phyloP scores from a whole-genome alignment of 2,113 vertebrate species.

The Ictidomys tridecemlineatus region DNA sequence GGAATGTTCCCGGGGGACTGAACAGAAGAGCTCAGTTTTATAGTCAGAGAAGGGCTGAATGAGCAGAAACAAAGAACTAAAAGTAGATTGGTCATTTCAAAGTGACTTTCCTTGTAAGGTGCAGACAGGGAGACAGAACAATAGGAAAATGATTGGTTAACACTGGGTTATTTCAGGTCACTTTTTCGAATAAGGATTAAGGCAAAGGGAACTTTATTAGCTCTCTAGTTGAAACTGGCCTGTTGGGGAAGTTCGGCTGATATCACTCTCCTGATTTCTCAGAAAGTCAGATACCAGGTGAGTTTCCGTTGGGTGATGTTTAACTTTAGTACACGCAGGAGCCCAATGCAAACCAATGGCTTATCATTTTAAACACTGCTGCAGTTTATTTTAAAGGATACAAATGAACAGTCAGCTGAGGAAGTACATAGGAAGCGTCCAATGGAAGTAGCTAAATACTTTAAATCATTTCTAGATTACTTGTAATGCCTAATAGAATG shows the following conservation, averaged over 20 bases:
- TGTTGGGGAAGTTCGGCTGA: not conserved
- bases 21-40: not conserved
- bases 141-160: not conserved
- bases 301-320: not conserved
- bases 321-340: not conserved
- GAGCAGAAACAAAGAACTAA: not conserved
- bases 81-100: not conserved
- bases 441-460: not conserved
- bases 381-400: not conserved
- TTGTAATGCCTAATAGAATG: too few relatives aligned
- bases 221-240: not conserved
- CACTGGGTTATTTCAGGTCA: not conserved
- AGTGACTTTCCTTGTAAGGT: not conserved
- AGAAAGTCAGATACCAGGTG: not conserved
- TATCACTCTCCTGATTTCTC: conserved; percentile 23
- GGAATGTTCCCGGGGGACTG: not conserved
- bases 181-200: not conserved
- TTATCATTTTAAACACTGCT: not conserved
- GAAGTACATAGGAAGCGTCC: not conserved
- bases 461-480: too few relatives aligned
- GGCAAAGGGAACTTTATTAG: not conserved
- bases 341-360: not conserved
- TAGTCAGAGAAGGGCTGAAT: not conserved
- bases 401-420: not conserved
- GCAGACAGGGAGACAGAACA: not conserved